These are phyloP conservation scores for Chelon labrosus DNA, from an alignment of 2,797 vertebrate genomes.

Conservation along the genomic window DNA sequence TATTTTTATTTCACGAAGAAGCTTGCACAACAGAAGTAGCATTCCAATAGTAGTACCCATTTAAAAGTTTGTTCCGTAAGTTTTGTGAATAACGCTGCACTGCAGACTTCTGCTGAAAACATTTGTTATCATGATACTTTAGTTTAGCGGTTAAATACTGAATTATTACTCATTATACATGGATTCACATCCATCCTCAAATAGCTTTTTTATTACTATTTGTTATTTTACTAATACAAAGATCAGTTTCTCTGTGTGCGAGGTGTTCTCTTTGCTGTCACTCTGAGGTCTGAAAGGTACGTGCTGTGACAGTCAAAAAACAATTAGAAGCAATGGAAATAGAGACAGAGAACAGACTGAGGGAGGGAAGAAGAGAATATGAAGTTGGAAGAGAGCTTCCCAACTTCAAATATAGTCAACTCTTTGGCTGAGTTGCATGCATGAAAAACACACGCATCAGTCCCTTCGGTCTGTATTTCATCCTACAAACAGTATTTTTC, in stretches of 20 bases:
- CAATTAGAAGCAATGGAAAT: slow-evolving; percentile 20
- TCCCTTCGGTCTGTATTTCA: slow-evolving; percentile 18
- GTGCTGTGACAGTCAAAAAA: slow-evolving; percentile 23
- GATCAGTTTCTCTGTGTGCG: not conserved
- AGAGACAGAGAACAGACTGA: slow-evolving; percentile 2
- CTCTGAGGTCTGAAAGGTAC: slow-evolving; percentile 15
- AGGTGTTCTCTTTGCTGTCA: slow-evolving; percentile 17
- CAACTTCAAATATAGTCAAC: slow-evolving; percentile 39
- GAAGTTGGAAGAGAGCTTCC: slow-evolving; percentile 36
- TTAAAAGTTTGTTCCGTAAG: slow-evolving; percentile 63
- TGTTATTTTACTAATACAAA: not conserved
- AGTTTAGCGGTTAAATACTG: not conserved
- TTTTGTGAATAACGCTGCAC: slow-evolving; percentile 38
- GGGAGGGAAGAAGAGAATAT: slow-evolving; percentile 8
- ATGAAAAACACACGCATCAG: not conserved
- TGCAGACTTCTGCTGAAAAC: slow-evolving; percentile 25
- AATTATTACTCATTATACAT: not conserved
- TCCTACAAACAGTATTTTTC: slow-evolving; percentile 20
- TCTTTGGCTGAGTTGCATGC: slow-evolving; percentile 25
- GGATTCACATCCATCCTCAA: not conserved
- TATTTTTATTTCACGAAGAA: not conserved
- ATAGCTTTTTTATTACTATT: not conserved
- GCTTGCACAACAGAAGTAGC: not conserved
- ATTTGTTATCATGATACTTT: not conserved
- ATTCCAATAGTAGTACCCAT: not conserved